These are phyloP conservation scores for Sebastolobus altivelis DNA, from an alignment of 2,797 vertebrate genomes.

Conservation along the genomic window DNA sequence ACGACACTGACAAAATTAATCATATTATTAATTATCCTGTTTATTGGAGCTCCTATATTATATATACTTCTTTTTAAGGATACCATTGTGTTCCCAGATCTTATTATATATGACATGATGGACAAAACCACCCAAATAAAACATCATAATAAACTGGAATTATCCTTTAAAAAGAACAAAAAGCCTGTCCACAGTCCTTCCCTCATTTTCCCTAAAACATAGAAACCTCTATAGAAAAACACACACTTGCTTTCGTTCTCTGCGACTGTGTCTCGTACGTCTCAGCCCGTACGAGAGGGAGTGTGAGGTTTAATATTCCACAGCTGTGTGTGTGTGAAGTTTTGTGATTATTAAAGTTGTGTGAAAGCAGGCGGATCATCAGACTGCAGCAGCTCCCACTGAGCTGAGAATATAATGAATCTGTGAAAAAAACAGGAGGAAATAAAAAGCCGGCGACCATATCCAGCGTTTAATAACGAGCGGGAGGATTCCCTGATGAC, in stretches of 20 bases:
- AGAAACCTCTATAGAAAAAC: not conserved
- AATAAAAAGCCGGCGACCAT: constrained; percentile 7
- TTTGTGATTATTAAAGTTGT: constrained; percentile 32
- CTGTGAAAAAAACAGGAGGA: constrained; percentile 3
- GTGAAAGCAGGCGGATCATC: constrained; percentile 33
- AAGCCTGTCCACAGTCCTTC: not conserved
- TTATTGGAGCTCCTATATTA: too few relatives aligned
- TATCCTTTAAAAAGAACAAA: not conserved
- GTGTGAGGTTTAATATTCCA: constrained; percentile 10
- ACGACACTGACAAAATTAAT: not conserved
- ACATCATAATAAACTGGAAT: not conserved
- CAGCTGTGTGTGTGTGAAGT: constrained; percentile 6
- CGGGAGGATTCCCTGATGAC: constrained; percentile 8
- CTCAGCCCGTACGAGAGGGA: not conserved
- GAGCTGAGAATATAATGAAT: constrained; percentile 37
- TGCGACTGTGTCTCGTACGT: not conserved
- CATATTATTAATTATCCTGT: not conserved
- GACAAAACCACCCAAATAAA: not conserved
- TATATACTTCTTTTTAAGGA: too few relatives aligned
- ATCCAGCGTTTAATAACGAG: constrained; percentile 43
- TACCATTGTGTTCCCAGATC: too few relatives aligned
- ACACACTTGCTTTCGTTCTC: too few relatives aligned
- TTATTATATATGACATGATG: not conserved
- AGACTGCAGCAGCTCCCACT: constrained; percentile 14
- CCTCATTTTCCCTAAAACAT: not conserved